Evolutionary conservation across 2,888 invertebrate species (phyloP).

Genomic region (Tuta absoluta): DNA sequence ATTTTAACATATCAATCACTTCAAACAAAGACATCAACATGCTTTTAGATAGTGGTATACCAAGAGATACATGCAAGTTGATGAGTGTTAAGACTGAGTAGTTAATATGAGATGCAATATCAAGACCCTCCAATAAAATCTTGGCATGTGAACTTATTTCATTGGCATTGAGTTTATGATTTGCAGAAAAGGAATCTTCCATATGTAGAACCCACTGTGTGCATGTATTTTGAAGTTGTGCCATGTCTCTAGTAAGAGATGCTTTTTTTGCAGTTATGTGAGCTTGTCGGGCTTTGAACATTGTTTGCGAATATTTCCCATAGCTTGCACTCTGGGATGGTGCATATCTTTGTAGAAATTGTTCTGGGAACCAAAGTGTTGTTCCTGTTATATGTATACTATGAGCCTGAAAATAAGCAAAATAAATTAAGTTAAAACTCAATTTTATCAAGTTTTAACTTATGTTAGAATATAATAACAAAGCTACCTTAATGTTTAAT

Average conservation of each 20-base stretch:
- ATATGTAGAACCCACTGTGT: conserved; percentile 66
- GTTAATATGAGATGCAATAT: conserved; percentile 85
- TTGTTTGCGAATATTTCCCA: conserved; percentile 67
- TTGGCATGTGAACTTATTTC: conserved; percentile 72
- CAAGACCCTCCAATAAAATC: conserved; percentile 80
- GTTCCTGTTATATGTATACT: conserved; percentile 90
- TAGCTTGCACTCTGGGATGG: conserved; percentile 80
- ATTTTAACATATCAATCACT: conserved; percentile 90
- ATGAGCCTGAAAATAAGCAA: conserved; percentile 81
- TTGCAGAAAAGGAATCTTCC: conserved; percentile 64
- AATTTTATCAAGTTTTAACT: neutral
- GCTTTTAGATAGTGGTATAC: conserved; percentile 88
- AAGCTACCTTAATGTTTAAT: conserved; percentile 85
- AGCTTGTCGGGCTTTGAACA: conserved; percentile 77
- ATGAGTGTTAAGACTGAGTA: conserved; percentile 78
- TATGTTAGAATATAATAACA: neutral
- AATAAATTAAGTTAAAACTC: neutral
- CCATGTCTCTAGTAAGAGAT: conserved; percentile 83
- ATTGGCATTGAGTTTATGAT: conserved; percentile 65
- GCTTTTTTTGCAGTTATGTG: conserved; percentile 81
- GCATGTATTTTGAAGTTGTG: conserved; percentile 59
- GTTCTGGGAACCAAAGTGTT: conserved; percentile 91
- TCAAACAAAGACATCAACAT: conserved; percentile 89
- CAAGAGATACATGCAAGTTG: conserved; percentile 86
- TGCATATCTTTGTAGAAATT: conserved; percentile 86